Evolutionary conservation across 2,888 invertebrate genomes (phyloP).

Genomic region (Agriopis aurantiaria): DNA sequence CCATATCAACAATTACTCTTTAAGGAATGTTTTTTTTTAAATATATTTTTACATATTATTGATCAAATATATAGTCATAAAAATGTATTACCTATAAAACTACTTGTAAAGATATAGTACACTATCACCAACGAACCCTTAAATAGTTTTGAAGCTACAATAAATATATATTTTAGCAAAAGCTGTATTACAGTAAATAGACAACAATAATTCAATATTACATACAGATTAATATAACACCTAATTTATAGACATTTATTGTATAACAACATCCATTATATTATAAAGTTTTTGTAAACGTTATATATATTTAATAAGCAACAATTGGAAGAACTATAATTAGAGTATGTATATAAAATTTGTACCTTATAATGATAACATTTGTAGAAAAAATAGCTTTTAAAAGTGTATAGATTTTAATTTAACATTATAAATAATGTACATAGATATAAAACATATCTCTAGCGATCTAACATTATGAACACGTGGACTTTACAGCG

Average conservation of each 20-base stretch:
- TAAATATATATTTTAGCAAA: constrained; percentile 39
- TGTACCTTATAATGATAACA: constrained; percentile 47
- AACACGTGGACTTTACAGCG: constrained; percentile 4
- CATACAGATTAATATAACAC: constrained; percentile 15
- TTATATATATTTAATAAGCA: constrained; percentile 15
- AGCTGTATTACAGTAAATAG: constrained; percentile 36
- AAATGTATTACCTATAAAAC: not conserved
- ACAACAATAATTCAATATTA: constrained; percentile 13
- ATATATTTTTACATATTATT: not conserved
- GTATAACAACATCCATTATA: constrained; percentile 26
- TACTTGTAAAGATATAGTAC: not conserved
- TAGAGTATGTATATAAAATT: constrained; percentile 31
- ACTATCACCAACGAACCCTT: not conserved
- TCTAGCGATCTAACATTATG: constrained; percentile 24
- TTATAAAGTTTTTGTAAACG: constrained; percentile 17
- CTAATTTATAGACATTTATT: constrained; percentile 25
- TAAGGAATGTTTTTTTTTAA: too few relatives aligned
- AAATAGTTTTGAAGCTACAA: constrained; percentile 11
- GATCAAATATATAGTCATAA: not conserved
- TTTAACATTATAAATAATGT: constrained; percentile 3
- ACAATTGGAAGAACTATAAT: constrained; percentile 20
- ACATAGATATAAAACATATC: constrained; percentile 8
- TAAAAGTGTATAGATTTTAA: constrained; percentile 3
- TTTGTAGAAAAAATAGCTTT: constrained; percentile 43
- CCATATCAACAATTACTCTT: not conserved